These are phyloP conservation scores for Aporrectodea caliginosa DNA, from an alignment of 1,140 invertebrate genomes.

Conservation along the genomic window DNA sequence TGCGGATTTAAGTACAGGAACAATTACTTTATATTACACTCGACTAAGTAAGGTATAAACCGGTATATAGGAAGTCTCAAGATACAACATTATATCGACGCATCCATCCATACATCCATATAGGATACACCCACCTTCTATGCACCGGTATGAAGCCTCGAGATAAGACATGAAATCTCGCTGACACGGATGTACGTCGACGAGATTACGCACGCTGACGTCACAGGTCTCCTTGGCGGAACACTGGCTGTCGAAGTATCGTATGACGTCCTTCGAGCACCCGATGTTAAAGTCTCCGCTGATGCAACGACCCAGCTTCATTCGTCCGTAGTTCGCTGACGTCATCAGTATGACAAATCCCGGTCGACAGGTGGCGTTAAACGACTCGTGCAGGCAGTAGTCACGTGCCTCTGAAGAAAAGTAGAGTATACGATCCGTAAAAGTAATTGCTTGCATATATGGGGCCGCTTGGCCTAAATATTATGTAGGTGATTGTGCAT, in stretches of 20 bases:
- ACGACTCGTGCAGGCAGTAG: conserved; percentile 23
- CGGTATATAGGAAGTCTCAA: too few relatives aligned
- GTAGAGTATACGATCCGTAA: not conserved
- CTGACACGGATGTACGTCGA: conserved; percentile 26
- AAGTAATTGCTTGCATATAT: too few relatives aligned
- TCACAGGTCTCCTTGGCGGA: conserved; percentile 16
- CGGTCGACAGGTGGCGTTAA: conserved; percentile 17
- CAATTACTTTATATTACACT: too few relatives aligned
- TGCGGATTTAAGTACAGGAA: too few relatives aligned
- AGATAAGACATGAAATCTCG: conserved; percentile 23
- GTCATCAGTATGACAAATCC: conserved; percentile 5
- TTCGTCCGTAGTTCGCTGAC: not conserved
- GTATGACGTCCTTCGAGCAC: conserved; percentile 8
- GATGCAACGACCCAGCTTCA: conserved; percentile 11
- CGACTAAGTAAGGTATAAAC: too few relatives aligned
- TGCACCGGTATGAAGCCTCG: conserved; percentile 20
- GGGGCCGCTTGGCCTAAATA: too few relatives aligned
- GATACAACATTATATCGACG: too few relatives aligned
- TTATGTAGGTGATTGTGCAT: too few relatives aligned
- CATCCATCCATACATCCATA: too few relatives aligned
- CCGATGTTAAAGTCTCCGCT: conserved; percentile 13
- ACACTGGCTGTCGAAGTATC: conserved; percentile 23
- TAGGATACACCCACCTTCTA: too few relatives aligned
- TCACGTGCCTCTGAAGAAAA: conserved; percentile 8
- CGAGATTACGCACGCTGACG: conserved; percentile 19